These are phyloP conservation scores for Nyleta sp. DNA, from an alignment of 2,888 invertebrate genomes.

Conservation along the genomic window DNA sequence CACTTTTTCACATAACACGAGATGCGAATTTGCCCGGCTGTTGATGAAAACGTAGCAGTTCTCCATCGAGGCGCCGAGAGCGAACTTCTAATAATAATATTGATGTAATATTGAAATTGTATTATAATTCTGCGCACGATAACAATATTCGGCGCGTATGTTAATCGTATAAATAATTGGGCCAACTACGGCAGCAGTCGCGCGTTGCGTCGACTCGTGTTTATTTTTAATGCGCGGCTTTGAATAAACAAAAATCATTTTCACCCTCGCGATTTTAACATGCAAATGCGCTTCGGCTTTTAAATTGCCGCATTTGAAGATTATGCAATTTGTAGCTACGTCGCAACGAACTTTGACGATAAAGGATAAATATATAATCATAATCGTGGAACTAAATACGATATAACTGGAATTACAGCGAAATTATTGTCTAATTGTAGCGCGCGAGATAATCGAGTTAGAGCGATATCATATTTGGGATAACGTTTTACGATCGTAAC, in stretches of 20 bases:
- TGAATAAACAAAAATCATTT: constrained; percentile 4
- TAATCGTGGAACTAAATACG: constrained; percentile 29
- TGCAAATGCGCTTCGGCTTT: background rate
- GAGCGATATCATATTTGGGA: constrained; percentile 30
- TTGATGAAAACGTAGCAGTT: constrained; percentile 3
- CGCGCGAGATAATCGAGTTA: constrained; percentile 29
- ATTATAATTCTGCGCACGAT: background rate
- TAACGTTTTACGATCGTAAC: constrained; percentile 25
- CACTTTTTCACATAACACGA: too few relatives aligned
- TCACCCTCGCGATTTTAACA: background rate
- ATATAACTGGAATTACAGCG: constrained; percentile 24
- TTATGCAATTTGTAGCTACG: constrained; percentile 19
- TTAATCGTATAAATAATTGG: constrained; percentile 8
- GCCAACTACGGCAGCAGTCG: background rate
- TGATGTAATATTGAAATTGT: constrained; percentile 20
- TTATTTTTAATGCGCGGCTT: background rate
- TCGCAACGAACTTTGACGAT: constrained; percentile 24
- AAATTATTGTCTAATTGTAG: constrained; percentile 42
- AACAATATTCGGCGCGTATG: background rate
- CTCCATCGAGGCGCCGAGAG: constrained; percentile 1
- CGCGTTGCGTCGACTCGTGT: background rate
- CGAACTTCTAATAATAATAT: constrained; percentile 27
- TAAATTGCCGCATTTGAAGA: background rate
- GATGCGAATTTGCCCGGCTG: background rate
- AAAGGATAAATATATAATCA: constrained; percentile 32